These are phyloP conservation scores for Orycteropus afer DNA, from an alignment of 2,113 vertebrate genomes.

Conservation along the genomic window DNA sequence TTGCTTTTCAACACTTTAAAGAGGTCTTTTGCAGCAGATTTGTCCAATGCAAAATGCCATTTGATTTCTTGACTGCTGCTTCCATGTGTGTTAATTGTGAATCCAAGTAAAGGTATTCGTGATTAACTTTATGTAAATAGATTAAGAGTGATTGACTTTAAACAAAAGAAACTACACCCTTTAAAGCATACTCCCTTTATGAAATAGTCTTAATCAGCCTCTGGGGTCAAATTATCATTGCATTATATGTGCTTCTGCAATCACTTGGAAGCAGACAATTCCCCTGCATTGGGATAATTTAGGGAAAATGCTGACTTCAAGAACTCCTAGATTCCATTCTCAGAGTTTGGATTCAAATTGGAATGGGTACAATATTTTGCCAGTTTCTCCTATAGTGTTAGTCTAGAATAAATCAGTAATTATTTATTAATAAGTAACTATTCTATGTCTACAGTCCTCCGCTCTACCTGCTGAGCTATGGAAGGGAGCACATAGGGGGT, in stretches of 20 bases:
- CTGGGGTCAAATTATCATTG: constrained; percentile 58
- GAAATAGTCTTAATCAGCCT: constrained; percentile 59
- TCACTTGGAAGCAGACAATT: constrained; percentile 20
- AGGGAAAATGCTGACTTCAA: constrained; percentile 48
- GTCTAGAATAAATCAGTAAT: neutral
- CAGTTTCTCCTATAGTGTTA: neutral
- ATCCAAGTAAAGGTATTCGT: neutral
- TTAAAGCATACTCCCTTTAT: constrained; percentile 58
- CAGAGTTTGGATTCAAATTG: neutral
- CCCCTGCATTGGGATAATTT: neutral
- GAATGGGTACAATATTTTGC: neutral
- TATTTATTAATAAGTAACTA: neutral
- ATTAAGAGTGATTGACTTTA: constrained; percentile 60
- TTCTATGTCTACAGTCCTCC: constrained; percentile 89
- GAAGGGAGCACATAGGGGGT: constrained; percentile 80
- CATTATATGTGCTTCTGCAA: constrained; percentile 49
- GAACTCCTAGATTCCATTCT: neutral
- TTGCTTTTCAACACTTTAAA: neutral
- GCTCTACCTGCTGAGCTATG: constrained; percentile 94
- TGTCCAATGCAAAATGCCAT: neutral
- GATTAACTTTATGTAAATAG: constrained; percentile 27
- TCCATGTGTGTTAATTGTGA: neutral
- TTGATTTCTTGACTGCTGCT: neutral
- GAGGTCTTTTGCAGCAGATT: neutral
- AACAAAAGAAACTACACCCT: constrained; percentile 70